phyloP scores from a whole-genome alignment of 2,113 vertebrate genomes.

The Marmota monax region DNA sequence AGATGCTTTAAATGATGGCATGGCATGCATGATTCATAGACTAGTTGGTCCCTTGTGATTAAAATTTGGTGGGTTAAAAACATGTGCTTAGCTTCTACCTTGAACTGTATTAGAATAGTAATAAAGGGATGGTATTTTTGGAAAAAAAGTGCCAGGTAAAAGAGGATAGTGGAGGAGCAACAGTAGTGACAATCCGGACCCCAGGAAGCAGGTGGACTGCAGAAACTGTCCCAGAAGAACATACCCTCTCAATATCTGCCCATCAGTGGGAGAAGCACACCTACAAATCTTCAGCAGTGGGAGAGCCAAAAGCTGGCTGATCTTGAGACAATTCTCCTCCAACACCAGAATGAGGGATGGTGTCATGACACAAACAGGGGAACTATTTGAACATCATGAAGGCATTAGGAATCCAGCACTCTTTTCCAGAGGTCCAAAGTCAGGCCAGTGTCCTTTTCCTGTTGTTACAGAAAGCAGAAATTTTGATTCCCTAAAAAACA shows the following conservation, averaged over 20 bases:
- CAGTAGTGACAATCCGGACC: not conserved
- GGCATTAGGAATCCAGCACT: not conserved
- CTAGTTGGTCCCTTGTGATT: not conserved
- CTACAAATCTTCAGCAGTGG: fast-evolving
- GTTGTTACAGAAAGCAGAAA: not conserved
- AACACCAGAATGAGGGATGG: not conserved
- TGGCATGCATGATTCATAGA: not conserved
- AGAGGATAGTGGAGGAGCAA: not conserved
- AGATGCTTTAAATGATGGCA: not conserved
- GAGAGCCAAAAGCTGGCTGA: not conserved
- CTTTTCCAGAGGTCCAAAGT: not conserved
- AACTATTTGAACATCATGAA: not conserved
- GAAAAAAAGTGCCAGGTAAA: not conserved
- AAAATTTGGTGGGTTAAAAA: not conserved
- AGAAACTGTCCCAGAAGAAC: not conserved
- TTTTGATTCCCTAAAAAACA: not conserved
- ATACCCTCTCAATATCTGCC: not conserved
- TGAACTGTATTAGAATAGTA: not conserved
- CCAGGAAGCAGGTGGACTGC: not conserved
- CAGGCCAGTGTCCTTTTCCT: not conserved
- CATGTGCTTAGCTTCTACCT: not conserved
- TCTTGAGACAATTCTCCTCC: not conserved
- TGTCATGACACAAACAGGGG: not conserved
- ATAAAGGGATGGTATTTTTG: not conserved
- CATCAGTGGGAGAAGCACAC: not conserved